Base-by-base conservation (phyloP, 2,113 vertebrate species). In the Pangasianodon gigas region DNA sequence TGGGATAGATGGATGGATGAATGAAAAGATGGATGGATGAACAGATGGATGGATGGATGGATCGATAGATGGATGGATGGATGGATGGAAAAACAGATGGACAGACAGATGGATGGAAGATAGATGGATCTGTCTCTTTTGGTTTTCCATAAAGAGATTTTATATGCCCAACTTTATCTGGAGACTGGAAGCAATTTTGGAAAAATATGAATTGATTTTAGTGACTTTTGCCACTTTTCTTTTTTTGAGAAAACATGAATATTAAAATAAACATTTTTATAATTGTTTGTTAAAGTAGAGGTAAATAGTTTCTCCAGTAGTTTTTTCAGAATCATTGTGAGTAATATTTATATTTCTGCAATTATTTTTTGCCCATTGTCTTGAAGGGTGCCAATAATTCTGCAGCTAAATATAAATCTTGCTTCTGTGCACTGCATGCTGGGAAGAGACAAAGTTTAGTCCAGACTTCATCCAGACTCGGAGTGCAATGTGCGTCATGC, bases 371-470 rank as follows among this genome's bases (percentile, higher is more conserved):
- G 44, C 26, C 26, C 24, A 6, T 48, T 48, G 24, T 29, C 18
- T 81, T 52, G 14, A 52, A 7, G 48, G 48, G 80, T n/a, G 80
- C 52, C n/a, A 83, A 83, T 83, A 83, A 60, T 44, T 84, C 32
- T 60, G 32, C 9, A 41, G 54, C 52, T 58, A 9, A 46, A 84
- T 56, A 44, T 13, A 62, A 26, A 62, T 62, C 58, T 44, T 3
- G 4, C 13, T 29, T 18, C 1, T 60, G 56, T 60, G 32, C 21
- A 14, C 54, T 26, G 19, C 37, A 60, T 84, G 56, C 82, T 84
- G 82, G 11, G 56, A 62, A 62, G 3, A 62, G 21, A 84, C 24
- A 46, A 84, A 62, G 37, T 58, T 84, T 62, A 44, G 46, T 62
- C 29, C 82, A 62, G 37, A 24, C 26, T 60, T 44, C 2, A 60